These are phyloP conservation scores for Ochropleura plecta DNA, from an alignment of 2,888 invertebrate genomes.

Conservation along the genomic window DNA sequence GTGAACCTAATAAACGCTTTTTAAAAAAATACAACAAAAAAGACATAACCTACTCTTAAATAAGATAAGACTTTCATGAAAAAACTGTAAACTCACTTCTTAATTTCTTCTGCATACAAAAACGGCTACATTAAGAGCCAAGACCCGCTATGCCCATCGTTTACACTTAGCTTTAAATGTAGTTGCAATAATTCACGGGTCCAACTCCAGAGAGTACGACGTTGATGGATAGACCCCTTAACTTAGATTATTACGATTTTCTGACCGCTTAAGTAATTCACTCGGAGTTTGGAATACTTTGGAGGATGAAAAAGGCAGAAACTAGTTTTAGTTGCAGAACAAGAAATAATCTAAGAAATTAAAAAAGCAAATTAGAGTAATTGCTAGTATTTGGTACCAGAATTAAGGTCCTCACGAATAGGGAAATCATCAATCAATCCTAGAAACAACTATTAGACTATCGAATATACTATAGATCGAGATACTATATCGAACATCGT, in stretches of 20 bases:
- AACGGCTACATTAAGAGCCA: conserved; percentile 6
- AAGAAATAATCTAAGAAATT: not conserved
- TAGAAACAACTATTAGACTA: no score
- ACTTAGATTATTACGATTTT: conserved; percentile 56
- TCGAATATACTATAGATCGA: no score
- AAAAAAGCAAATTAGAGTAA: not conserved
- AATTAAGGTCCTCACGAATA: no score
- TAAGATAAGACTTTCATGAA: not conserved
- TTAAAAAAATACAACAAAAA: not conserved
- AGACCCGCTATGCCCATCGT: conserved; percentile 32
- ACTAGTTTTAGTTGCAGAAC: not conserved
- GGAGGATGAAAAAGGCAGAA: not conserved
- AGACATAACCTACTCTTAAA: not conserved
- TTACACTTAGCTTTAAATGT: conserved; percentile 48
- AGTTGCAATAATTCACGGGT: conserved; percentile 67
- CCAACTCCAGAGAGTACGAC: conserved; percentile 57
- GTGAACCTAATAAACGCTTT: not conserved
- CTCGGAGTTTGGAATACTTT: not conserved
- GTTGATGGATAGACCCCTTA: conserved; percentile 63
- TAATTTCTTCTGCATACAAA: not conserved
- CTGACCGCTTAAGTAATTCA: conserved; percentile 42
- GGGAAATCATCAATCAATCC: no score
- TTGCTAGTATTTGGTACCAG: not conserved
- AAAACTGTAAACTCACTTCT: conserved; percentile 2
- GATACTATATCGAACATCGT: not conserved